Base-by-base conservation (phyloP, 1,140 invertebrate species). In the Diorhabda carinulata region DNA sequence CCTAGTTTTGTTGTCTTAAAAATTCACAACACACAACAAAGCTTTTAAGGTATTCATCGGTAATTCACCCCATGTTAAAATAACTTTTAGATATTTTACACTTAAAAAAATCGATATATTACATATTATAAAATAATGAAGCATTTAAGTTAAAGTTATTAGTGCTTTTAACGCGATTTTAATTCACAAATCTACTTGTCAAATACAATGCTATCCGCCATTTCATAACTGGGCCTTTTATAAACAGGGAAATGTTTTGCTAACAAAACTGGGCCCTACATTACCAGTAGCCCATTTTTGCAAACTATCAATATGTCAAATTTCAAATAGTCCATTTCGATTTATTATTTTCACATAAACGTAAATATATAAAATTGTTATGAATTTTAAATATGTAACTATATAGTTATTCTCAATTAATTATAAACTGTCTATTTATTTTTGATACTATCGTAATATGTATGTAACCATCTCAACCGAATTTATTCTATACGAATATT, bases 201-300 rank as follows among this genome's bases (percentile, higher is more conserved):
- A 76, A 64, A 73, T 74, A 77, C 73, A 77, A 78, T 69, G 70
- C 75, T 71, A 78, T 78, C 78, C 78, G 78, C 78, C 78, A 79
- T 79, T 79, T 79, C 76, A 76, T 75, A 78, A 78, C 73, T 72
- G 72, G 73, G 73, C 71, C 75, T 72, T 61, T 72, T 73, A 76
- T 77, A 74, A 74, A 76, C 74, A 79, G 75, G 75, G 65, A 67
- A 70, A 68, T 71, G 66, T 71, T 68, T 71, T 71, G 70, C 47
- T 67, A 67, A 60, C 66, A 60, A 65, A 65, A 65, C 47, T 61
- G 59, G 57, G 66, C 66, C 66, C 57, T 57, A 65, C 47, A 65
- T 57, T 65, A 65, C 64, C 64, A 56, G 41, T 56, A 65, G 64
- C 47, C 64, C 64, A 62, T 62, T 62, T 62, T 52, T 52, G 47